These are phyloP conservation scores for Peromyscus melanophrys DNA, from an alignment of 2,797 vertebrate genomes.

Conservation along the genomic window DNA sequence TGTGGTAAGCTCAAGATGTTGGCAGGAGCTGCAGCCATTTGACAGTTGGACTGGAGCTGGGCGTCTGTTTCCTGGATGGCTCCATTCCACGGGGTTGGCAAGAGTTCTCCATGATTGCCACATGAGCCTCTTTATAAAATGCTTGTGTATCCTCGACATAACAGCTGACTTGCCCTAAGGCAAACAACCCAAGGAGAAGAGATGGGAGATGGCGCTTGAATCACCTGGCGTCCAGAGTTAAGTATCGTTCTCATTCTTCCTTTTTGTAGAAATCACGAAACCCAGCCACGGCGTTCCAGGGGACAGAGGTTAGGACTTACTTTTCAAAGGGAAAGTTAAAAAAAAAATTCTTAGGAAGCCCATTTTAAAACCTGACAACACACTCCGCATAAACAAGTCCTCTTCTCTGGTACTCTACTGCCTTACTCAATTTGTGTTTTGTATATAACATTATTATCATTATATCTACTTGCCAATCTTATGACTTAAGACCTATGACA, in stretches of 20 bases:
- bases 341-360: neutral
- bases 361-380: neutral
- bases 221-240: neutral
- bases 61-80: neutral
- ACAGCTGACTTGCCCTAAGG: neutral
- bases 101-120: neutral
- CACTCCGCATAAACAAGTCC: neutral
- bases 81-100: neutral
- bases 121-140: neutral
- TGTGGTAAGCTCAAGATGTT: neutral
- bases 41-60: slow-evolving; percentile 13
- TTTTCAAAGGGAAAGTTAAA: slow-evolving; percentile 18
- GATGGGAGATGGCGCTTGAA: neutral
- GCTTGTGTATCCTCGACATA: neutral
- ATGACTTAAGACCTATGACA: neutral
- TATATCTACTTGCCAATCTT: neutral
- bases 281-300: neutral
- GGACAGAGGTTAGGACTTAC: neutral
- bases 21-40: neutral
- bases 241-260: neutral
- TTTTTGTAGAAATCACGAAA: neutral
- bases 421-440: slow-evolving; percentile 45
- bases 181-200: neutral
- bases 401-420: neutral
- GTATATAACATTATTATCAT: neutral